Evolutionary conservation across 1,140 invertebrate species (phyloP).

Genomic region (Drosophila auraria): DNA sequence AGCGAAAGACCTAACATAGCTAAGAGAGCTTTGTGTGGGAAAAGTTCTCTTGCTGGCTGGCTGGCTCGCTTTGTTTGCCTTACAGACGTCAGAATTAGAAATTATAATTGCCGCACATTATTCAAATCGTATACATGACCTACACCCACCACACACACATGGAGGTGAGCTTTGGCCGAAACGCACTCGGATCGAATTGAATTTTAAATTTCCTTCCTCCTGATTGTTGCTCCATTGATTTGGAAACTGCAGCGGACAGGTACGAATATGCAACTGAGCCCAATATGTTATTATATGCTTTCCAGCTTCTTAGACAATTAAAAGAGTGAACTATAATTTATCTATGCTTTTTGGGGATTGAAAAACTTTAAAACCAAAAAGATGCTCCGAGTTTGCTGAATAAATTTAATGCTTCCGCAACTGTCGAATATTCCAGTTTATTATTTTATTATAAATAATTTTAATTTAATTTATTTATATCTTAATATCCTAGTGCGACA

Average conservation of each 20-base stretch:
- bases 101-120: constrained; percentile 82
- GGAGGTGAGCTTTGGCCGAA: constrained; percentile 43
- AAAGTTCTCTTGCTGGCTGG: constrained; percentile 25
- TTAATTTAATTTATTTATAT: too few relatives aligned
- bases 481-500: too few relatives aligned
- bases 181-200: constrained; percentile 69
- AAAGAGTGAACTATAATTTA: too few relatives aligned
- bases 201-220: constrained; percentile 62
- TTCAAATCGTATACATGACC: constrained; percentile 78
- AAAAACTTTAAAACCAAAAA: too few relatives aligned
- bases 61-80: constrained; percentile 49
- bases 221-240: constrained; percentile 55
- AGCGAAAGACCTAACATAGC: not conserved
- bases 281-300: too few relatives aligned
- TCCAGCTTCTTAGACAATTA: too few relatives aligned
- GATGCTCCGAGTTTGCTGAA: too few relatives aligned
- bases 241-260: constrained; percentile 12
- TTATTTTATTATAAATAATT: too few relatives aligned
- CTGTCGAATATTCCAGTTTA: too few relatives aligned
- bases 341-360: too few relatives aligned
- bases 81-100: constrained; percentile 82
- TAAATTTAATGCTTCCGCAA: too few relatives aligned
- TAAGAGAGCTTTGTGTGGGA: constrained; percentile 61
- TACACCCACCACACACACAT: constrained; percentile 47
- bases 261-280: not conserved